These are phyloP conservation scores for Phoxinus phoxinus DNA, from an alignment of 2,113 vertebrate genomes.

Conservation along the genomic window DNA sequence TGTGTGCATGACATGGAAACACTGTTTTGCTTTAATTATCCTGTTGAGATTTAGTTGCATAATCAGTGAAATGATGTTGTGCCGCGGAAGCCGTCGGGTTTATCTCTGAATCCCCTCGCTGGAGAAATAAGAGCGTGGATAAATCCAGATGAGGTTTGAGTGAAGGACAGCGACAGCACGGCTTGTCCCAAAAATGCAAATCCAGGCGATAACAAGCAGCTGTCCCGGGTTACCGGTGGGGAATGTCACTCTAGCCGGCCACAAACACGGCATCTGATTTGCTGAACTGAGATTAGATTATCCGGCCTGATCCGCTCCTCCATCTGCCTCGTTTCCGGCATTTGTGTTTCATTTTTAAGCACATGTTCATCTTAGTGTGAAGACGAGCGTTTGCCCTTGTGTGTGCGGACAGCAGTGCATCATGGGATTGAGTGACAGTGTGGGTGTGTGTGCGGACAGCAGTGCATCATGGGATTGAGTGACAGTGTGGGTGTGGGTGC, in stretches of 20 bases:
- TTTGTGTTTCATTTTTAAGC: constrained; percentile 56
- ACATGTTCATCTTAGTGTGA: constrained; percentile 9
- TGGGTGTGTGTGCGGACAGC: neutral
- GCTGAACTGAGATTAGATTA: constrained; percentile 46
- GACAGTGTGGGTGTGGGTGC: neutral
- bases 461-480: constrained; percentile 12
- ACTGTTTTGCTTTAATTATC: neutral
- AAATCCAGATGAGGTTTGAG: constrained; percentile 74
- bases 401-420: neutral
- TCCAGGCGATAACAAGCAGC: constrained; percentile 71
- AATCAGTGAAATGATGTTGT: constrained; percentile 67
- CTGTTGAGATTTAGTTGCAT: constrained; percentile 57
- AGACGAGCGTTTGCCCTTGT: neutral
- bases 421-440: neutral
- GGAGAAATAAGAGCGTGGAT: constrained; percentile 55
- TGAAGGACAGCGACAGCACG: neutral
- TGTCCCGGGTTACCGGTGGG: constrained; percentile 69
- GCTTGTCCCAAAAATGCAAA: constrained; percentile 65
- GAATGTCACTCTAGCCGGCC: constrained; percentile 68
- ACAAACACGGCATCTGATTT: constrained; percentile 66
- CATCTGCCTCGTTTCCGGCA: constrained; percentile 68
- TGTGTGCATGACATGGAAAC: constrained; percentile 33
- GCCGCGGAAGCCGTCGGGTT: constrained; percentile 62
- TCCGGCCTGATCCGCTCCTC: constrained; percentile 59
- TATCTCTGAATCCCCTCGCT: constrained; percentile 63